Evolutionary conservation across 2,113 vertebrate genomes (phyloP).

Genomic region (Percina caprodes): DNA sequence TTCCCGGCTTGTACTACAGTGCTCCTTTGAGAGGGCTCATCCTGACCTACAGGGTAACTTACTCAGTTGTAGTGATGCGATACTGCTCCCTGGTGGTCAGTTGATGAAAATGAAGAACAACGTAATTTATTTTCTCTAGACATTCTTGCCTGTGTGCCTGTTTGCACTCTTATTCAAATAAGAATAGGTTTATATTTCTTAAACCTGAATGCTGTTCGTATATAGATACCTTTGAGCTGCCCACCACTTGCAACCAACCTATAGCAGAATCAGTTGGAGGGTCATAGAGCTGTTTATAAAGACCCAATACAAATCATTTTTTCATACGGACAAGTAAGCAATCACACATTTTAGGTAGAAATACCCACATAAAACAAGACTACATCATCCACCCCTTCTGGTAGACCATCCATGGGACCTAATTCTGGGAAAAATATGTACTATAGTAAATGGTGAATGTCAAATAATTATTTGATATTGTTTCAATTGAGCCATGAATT

Average conservation of each 20-base stretch:
- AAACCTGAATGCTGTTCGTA: background rate
- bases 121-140: background rate
- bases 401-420: too few species aligned
- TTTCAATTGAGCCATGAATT: too few species aligned
- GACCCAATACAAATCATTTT: background rate
- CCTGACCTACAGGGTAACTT: background rate
- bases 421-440: too few species aligned
- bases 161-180: background rate
- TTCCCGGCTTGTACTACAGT: too few species aligned
- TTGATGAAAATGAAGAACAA: too few species aligned
- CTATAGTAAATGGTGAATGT: too few species aligned
- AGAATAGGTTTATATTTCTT: background rate
- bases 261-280: background rate
- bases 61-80: background rate
- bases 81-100: conserved; percentile 29
- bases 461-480: too few species aligned
- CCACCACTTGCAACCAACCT: background rate
- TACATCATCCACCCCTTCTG: too few species aligned
- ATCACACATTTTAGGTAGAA: too few species aligned
- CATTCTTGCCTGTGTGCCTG: background rate
- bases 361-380: too few species aligned
- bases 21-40: background rate
- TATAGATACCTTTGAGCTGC: too few species aligned
- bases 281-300: background rate
- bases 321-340: too few species aligned